These are phyloP conservation scores for Seira musarum DNA, from an alignment of 2,888 invertebrate genomes.

Conservation along the genomic window DNA sequence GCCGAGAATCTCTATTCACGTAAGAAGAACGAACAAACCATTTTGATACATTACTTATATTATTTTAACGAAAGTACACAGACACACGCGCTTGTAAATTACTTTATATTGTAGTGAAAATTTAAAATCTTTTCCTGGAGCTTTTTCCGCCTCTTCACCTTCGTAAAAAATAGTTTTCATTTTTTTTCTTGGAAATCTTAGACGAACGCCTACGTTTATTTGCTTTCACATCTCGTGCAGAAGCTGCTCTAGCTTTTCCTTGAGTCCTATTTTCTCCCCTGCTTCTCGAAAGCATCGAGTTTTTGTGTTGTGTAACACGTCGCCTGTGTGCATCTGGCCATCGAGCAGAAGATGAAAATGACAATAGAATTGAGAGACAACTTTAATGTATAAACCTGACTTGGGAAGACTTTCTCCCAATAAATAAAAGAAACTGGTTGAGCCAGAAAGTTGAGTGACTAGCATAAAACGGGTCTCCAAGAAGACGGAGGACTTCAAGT, in stretches of 20 bases:
- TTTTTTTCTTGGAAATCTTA: background rate
- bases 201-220: conserved; percentile 6
- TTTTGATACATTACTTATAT: too few relatives aligned
- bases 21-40: conserved; percentile 71
- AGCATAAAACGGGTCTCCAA: background rate
- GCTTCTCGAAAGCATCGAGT: conserved; percentile 29
- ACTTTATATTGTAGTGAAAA: conserved; percentile 7
- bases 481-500: conserved; percentile 31
- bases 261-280: background rate
- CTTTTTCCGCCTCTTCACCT: background rate
- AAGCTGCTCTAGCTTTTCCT: background rate
- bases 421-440: conserved; percentile 7
- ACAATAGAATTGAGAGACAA: conserved; percentile 11
- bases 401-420: conserved; percentile 2
- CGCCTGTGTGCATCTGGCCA: conserved; percentile 30
- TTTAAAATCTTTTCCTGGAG: conserved; percentile 20
- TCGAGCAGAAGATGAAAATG: conserved; percentile 21
- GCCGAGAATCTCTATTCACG: conserved; percentile 84
- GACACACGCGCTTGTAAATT: conserved; percentile 5
- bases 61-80: too few relatives aligned
- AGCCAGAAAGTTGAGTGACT: conserved; percentile 7
- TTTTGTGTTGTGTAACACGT: conserved; percentile 35
- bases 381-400: conserved; percentile 15
- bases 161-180: conserved; percentile 24
- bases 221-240: conserved; percentile 29